Base-by-base conservation (phyloP, 1,140 invertebrate species). In the Druon quercuslanigerum region DNA sequence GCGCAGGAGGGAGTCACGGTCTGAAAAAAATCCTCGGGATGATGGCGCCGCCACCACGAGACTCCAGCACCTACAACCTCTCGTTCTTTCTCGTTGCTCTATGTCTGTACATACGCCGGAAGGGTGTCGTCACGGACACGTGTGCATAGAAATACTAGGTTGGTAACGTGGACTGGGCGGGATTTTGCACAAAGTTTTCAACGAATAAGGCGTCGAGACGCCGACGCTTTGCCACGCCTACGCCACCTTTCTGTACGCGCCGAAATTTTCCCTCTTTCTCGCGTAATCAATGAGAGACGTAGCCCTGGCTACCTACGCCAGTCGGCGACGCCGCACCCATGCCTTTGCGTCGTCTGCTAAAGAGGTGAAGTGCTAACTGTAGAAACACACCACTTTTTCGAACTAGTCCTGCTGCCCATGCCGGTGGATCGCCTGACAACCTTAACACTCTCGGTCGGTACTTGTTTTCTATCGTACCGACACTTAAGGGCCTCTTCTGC, bases 111-210 rank as follows among this genome's bases (percentile, higher is more conserved):
- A 77, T 76, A 80, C 76, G 79, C 75, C 85, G 82, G 84, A 81
- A 82, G 78, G 81, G 84, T 81, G 79, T 83, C 60, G 76, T 11
- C 79, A 80, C 85, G 87, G 79, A 71, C 84, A 86, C 79, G 79
- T 75, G 76, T 79, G 82, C 74, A 85, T 14, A 86, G 82, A 79
- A 79, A 82, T 79, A 79, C 74, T 77, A 76, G 79, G 72, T 33
- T 73, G 76, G 75, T 78, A 82, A 83, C 85, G 82, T 79, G 81
- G 84, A 83, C 77, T 79, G 89, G 91, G 91, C 90, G 91, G 91
- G 90, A 87, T 91, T 91, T 92, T 89, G 88, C 89, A 83, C 89
- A 87, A 90, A 92, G 89, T 91, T 92, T 91, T 90, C 90, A 92
- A 91, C 91, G 91, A 92, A 91, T 92, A 91, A 91, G 90, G 89